Evolutionary conservation across 92 coral and sea anemone genomes (phyloP), one percentile per base, ranked within the genome.

Genomic region (Siderastrea radians): DNA sequence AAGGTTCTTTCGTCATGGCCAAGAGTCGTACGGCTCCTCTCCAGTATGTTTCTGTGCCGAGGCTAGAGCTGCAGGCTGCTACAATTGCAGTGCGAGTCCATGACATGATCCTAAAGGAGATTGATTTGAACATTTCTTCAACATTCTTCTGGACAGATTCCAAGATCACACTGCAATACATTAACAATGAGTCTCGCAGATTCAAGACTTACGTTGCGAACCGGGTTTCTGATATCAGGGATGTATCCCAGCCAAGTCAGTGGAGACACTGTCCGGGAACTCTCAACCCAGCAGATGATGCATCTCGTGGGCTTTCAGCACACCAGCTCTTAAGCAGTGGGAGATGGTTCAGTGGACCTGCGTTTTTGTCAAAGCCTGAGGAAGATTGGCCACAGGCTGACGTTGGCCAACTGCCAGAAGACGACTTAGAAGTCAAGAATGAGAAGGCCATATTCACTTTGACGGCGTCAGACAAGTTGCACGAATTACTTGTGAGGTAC

Each of bases 141-240:
- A 48, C 83, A 3, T 64, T 66, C 68, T 85, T 92, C 83, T 92
- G 90, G 92, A 92, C 95, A 54, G 92, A 92, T 68, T 88, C 95
- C 7, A 70, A 68, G 79, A 81, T 88, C 72, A 79, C 74, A 5
- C 62, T 92, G 46, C 83, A 92, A 55, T 88, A 88, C 81, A 84
- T 76, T 48, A 83, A 60, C 7, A 84, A 88, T 58, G 87, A 88
- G 63, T 17, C 90, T 26, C 85, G 90, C 45, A 49, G 95, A 45
- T 88, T 92, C 73, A 82, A 87, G 82, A 87, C 94, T 8, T 87
- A 91, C 49, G 89, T 91, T 3, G 83, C 89, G 5, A 91, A 91
- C 62, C 73, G 95, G 49, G 92, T 92, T 46, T 69, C 90, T 49
- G 95, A 92, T 55, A 92, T 91, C 68, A 73, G 84, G 60, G 87